phyloP scores from a whole-genome alignment of 2,888 invertebrate species.

The Orthonychiurus folsomi region DNA sequence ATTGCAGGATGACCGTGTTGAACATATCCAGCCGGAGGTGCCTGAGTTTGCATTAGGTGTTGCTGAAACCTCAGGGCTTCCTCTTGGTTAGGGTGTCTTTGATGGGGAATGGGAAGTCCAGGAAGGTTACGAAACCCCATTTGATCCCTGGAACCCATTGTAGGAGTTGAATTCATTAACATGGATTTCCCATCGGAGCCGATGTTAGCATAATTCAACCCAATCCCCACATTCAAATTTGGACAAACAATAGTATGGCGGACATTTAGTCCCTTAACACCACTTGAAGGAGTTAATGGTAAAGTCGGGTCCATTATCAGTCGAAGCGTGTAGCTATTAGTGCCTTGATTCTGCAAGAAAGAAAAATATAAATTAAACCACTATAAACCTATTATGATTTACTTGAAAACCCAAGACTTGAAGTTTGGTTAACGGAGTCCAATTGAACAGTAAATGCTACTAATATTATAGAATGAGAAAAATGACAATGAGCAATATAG shows the following conservation, averaged over 20 bases:
- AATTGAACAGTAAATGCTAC: too few relatives aligned
- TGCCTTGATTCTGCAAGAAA: too few relatives aligned
- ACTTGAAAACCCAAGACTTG: too few relatives aligned
- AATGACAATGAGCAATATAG: too few relatives aligned
- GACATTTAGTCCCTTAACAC: too few relatives aligned
- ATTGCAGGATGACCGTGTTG: background rate
- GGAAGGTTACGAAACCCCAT: background rate
- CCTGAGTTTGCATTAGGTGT: background rate
- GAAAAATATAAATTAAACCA: too few relatives aligned
- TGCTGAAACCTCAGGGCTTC: background rate
- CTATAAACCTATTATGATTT: too few relatives aligned
- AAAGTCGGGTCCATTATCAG: too few relatives aligned
- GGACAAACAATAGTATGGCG: background rate
- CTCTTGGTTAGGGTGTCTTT: background rate
- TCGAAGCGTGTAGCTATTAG: too few relatives aligned
- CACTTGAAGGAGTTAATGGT: too few relatives aligned
- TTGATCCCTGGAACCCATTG: background rate
- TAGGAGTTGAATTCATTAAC: background rate
- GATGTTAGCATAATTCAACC: background rate
- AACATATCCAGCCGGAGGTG: conserved; percentile 11
- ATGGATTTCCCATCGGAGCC: background rate
- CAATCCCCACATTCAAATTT: background rate
- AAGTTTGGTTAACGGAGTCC: too few relatives aligned
- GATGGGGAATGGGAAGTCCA: conserved; percentile 8
- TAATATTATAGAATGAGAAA: too few relatives aligned